These are phyloP conservation scores for Pediacus dermestoides DNA, from an alignment of 2,888 invertebrate genomes.

Conservation along the genomic window DNA sequence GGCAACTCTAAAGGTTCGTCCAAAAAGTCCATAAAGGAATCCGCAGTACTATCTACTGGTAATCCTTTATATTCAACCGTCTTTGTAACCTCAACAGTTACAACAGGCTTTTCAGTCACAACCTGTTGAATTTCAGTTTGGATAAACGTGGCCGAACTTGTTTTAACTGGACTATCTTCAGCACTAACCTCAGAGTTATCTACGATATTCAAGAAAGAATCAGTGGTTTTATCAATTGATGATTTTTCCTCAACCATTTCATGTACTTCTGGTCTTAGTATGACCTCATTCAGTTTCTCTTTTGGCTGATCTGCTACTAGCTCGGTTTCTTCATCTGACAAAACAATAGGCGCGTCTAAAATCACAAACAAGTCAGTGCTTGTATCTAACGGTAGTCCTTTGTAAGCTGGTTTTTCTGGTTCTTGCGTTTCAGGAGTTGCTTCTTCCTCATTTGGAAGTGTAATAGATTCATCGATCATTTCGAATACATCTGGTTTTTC, in stretches of 20 bases:
- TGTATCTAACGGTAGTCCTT: conserved; percentile 31
- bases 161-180: no score
- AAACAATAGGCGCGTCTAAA: conserved; percentile 33
- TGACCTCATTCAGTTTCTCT: conserved; percentile 16
- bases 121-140: not conserved
- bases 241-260: conserved; percentile 23
- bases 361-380: conserved; percentile 27
- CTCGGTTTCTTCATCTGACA: conserved; percentile 34
- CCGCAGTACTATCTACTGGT: conserved; percentile 30
- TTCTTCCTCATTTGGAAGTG: not conserved
- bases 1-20: conserved; percentile 30
- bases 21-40: conserved; percentile 28
- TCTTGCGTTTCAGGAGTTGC: conserved; percentile 1
- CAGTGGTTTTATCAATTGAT: conserved; percentile 36
- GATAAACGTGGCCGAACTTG: no score
- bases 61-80: conserved; percentile 28
- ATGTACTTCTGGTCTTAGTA: no score
- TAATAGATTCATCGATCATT: not conserved
- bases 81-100: conserved; percentile 7
- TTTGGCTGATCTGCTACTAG: conserved; percentile 1
- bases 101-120: conserved; percentile 7
- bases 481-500: not conserved
- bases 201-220: conserved; percentile 44
- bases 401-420: conserved; percentile 22
- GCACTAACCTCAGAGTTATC: conserved; percentile 27